phyloP scores from a whole-genome alignment of 2,888 invertebrate species.

The Molanna angustata region DNA sequence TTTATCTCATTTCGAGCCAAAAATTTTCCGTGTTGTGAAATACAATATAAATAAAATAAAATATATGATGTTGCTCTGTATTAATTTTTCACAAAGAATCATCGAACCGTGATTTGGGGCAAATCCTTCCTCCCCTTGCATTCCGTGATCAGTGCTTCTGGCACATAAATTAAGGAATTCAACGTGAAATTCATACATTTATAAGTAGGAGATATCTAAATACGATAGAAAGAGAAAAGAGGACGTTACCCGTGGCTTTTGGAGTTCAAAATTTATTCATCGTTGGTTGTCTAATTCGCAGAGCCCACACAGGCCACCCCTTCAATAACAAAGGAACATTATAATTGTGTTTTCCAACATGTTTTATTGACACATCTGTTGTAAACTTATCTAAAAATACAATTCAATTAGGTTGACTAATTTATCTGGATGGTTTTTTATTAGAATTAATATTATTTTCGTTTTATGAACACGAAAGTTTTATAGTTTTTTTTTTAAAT shows the following conservation, averaged over 20 bases:
- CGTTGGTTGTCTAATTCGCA: constrained; percentile 25
- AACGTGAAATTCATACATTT: constrained; percentile 29
- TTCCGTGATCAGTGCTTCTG: constrained; percentile 32
- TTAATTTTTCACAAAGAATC: constrained; percentile 31
- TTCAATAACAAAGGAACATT: too few species aligned
- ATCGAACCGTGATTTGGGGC: constrained; percentile 24
- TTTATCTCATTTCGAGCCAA: too few species aligned
- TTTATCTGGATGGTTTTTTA: too few species aligned
- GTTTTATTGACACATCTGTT: too few species aligned
- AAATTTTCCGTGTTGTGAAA: too few species aligned
- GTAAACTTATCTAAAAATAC: too few species aligned
- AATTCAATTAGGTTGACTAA: too few species aligned
- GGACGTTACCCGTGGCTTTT: not conserved
- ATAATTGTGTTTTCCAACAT: too few species aligned
- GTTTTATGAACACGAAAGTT: too few species aligned
- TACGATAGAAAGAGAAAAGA: too few species aligned
- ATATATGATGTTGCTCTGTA: constrained; percentile 25
- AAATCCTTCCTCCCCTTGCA: not conserved
- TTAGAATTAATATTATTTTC: too few species aligned
- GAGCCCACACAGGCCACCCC: constrained; percentile 10
- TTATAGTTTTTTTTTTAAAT: too few species aligned
- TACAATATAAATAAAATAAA: constrained; percentile 26
- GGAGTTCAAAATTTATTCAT: constrained; percentile 28
- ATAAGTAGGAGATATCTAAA: constrained; percentile 27
- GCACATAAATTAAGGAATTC: constrained; percentile 32